These are phyloP conservation scores for Oreotrochilus melanogaster DNA, from an alignment of 2,113 vertebrate genomes.

Conservation along the genomic window DNA sequence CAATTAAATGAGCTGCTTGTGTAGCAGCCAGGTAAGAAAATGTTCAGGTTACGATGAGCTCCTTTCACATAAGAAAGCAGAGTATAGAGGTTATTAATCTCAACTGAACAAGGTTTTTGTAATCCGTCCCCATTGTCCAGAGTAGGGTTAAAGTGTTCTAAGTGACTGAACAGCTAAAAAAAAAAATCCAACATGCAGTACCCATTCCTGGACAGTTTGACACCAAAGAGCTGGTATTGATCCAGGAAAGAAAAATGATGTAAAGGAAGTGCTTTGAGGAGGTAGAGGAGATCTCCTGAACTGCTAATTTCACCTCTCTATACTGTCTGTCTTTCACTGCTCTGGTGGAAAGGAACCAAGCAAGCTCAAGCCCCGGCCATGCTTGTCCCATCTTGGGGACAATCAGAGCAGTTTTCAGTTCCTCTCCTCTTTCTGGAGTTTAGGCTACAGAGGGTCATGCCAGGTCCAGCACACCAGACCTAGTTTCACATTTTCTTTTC, in stretches of 20 bases:
- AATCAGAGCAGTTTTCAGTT: neutral
- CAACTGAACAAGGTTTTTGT: neutral
- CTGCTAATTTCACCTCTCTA: neutral
- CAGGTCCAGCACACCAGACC: neutral
- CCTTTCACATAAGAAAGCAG: neutral
- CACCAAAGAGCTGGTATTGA: neutral
- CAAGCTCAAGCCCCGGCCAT: neutral
- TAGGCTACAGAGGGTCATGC: neutral
- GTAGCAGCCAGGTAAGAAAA: neutral
- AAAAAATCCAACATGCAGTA: neutral
- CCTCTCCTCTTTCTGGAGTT: neutral
- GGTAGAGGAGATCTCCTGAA: neutral
- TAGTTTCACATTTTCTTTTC: neutral
- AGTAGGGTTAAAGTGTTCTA: neutral
- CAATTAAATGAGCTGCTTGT: neutral
- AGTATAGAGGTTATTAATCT: neutral
- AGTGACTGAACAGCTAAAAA: neutral
- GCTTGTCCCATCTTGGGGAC: neutral
- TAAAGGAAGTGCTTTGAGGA: neutral
- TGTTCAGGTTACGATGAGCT: neutral
- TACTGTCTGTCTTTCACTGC: accelerated
- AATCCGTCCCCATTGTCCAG: neutral
- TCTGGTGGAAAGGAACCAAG: neutral
- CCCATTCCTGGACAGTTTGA: neutral
- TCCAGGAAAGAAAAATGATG: neutral